Conservation (phyloP, 2,113 vertebrate genomes). For the Spea multiplicata region DNA sequence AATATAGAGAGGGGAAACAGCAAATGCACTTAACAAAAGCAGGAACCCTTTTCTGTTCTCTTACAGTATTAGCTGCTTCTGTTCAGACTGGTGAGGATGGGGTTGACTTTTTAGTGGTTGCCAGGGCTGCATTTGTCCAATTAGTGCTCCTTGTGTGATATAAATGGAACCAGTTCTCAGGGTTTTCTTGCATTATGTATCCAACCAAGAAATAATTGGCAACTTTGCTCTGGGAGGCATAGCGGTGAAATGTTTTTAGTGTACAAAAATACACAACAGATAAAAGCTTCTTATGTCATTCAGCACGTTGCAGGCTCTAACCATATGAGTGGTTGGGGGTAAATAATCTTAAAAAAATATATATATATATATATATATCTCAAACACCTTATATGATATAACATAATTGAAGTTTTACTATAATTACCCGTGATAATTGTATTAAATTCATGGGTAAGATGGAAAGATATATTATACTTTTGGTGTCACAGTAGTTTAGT, state of each 20-base stretch:
- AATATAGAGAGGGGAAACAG: slow-evolving; percentile 56
- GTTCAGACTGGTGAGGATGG: slow-evolving; percentile 51
- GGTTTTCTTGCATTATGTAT: slow-evolving; percentile 55
- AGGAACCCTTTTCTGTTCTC: slow-evolving; percentile 51
- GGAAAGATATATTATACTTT: no score
- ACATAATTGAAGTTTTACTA: no score
- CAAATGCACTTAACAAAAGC: slow-evolving; percentile 62
- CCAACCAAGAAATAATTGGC: slow-evolving; percentile 49
- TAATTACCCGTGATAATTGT: no score
- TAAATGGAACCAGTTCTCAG: slow-evolving; percentile 57
- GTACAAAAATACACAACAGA: slow-evolving; percentile 12
- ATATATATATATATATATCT: no score
- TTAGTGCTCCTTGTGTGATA: slow-evolving; percentile 55
- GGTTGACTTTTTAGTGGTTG: slow-evolving; percentile 52
- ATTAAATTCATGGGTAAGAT: no score
- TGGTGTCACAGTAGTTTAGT: no score
- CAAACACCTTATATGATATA: no score
- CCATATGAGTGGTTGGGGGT: not conserved
- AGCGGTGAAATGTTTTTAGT: slow-evolving; percentile 12
- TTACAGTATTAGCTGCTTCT: slow-evolving; percentile 54
- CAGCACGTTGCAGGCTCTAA: not conserved
- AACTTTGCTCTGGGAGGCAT: slow-evolving; percentile 24
- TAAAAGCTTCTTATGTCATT: not conserved
- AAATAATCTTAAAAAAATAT: not conserved
- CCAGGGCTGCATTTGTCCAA: slow-evolving; percentile 53